Evolutionary conservation across 2,797 vertebrate species (phyloP).

Genomic region (Taeniopygia guttata): DNA sequence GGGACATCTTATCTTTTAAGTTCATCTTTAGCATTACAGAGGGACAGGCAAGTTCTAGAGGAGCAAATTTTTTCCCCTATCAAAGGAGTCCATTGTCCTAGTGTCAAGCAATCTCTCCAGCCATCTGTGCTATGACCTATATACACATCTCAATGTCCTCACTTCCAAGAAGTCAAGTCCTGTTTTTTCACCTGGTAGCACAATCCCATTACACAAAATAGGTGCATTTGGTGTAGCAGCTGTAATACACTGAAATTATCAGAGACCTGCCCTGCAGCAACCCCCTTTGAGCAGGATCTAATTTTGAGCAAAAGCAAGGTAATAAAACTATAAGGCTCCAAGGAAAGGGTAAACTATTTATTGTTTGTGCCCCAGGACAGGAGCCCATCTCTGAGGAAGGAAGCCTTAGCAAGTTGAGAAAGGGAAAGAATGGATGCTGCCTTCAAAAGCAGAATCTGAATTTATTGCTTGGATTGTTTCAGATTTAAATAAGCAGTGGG

Average conservation of each 20-base stretch:
- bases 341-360: neutral
- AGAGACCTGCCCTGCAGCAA: neutral
- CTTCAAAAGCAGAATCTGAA: neutral
- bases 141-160: neutral
- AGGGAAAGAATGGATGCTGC: neutral
- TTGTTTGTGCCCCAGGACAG: neutral
- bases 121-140: neutral
- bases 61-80: neutral
- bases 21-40: neutral
- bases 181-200: neutral
- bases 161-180: neutral
- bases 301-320: neutral
- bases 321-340: neutral
- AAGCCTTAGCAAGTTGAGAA: neutral
- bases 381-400: neutral
- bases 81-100: neutral
- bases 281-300: neutral
- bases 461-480: neutral
- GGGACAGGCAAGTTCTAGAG: neutral
- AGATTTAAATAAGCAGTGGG: neutral
- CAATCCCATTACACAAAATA: neutral
- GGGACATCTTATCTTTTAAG: neutral
- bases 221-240: neutral
- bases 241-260: neutral
- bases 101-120: neutral